These are phyloP conservation scores for Hirudo medicinalis DNA, from an alignment of 1,140 invertebrate genomes.

Conservation along the genomic window DNA sequence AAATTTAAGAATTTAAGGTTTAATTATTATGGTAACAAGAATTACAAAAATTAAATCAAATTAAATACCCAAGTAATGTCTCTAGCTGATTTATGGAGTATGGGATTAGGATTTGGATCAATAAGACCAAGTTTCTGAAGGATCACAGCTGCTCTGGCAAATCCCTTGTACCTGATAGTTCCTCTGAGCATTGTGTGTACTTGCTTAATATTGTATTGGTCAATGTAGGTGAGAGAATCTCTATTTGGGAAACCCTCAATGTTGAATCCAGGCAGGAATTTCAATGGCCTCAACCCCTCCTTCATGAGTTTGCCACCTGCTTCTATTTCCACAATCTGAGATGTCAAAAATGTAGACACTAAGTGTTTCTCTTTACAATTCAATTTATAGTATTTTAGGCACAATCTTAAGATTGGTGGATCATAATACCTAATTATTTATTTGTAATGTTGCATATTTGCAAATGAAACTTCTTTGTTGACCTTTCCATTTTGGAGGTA, in stretches of 20 bases:
- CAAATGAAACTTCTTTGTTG: background rate
- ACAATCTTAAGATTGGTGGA: background rate
- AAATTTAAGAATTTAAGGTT: background rate
- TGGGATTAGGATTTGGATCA: slow-evolving; percentile 68
- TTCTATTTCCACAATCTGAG: slow-evolving; percentile 69
- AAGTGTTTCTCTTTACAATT: background rate
- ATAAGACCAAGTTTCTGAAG: slow-evolving; percentile 75
- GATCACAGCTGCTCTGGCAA: slow-evolving; percentile 68
- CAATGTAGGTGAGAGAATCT: slow-evolving; percentile 76
- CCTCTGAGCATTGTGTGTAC: slow-evolving; percentile 78
- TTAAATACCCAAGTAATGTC: slow-evolving; percentile 77
- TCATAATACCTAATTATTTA: background rate
- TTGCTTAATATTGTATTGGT: slow-evolving; percentile 62
- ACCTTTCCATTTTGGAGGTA: slow-evolving; percentile 62
- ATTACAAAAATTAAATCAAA: no score
- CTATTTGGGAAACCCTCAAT: slow-evolving; percentile 91
- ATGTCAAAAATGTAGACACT: slow-evolving; percentile 24
- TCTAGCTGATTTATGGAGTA: slow-evolving; percentile 80
- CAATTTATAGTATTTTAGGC: background rate
- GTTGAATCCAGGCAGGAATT: slow-evolving; percentile 90
- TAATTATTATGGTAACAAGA: no score
- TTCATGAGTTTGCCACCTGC: slow-evolving; percentile 78
- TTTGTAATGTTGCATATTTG: background rate
- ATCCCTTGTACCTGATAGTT: slow-evolving; percentile 80
- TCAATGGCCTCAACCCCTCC: slow-evolving; percentile 50